These are phyloP conservation scores for Bursaphelenchus okinawaensis DNA, from an alignment of 2,888 invertebrate species.

Conservation along the genomic window DNA sequence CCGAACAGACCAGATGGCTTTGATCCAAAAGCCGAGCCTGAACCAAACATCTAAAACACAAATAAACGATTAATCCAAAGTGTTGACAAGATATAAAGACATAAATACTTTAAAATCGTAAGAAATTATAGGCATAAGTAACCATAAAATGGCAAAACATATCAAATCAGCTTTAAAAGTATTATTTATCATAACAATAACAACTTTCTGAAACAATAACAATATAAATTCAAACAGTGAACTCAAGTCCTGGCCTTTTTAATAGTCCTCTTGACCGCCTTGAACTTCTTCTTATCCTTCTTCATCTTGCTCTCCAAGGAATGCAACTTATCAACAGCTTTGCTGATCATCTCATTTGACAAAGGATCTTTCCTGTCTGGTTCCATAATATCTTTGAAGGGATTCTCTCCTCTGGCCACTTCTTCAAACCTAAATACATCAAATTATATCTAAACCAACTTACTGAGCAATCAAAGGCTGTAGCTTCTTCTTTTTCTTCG, in stretches of 20 bases:
- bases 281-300: constrained; percentile 17
- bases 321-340: constrained; percentile 13
- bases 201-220: not conserved
- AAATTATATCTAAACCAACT: constrained; percentile 11
- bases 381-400: constrained; percentile 18
- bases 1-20: constrained; percentile 24
- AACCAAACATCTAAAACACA: constrained; percentile 1
- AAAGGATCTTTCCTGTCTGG: constrained; percentile 9
- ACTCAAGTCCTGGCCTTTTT: not conserved
- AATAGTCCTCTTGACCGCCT: constrained; percentile 12
- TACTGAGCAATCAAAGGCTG: constrained; percentile 19
- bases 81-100: too few species aligned
- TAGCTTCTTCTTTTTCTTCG: constrained; percentile 13
- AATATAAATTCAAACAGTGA: not conserved
- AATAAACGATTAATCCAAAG: too few species aligned
- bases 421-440: constrained; percentile 36
- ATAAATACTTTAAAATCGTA: too few species aligned
- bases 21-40: constrained; percentile 9
- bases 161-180: too few species aligned
- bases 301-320: not conserved
- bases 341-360: constrained; percentile 6
- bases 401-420: constrained; percentile 34
- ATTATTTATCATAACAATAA: not conserved
- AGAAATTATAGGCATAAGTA: too few species aligned
- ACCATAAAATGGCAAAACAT: too few species aligned